Evolutionary conservation across 2,113 vertebrate species (phyloP), one percentile per base, ranked within the genome.

Genomic region (Montifringilla adamsi): DNA sequence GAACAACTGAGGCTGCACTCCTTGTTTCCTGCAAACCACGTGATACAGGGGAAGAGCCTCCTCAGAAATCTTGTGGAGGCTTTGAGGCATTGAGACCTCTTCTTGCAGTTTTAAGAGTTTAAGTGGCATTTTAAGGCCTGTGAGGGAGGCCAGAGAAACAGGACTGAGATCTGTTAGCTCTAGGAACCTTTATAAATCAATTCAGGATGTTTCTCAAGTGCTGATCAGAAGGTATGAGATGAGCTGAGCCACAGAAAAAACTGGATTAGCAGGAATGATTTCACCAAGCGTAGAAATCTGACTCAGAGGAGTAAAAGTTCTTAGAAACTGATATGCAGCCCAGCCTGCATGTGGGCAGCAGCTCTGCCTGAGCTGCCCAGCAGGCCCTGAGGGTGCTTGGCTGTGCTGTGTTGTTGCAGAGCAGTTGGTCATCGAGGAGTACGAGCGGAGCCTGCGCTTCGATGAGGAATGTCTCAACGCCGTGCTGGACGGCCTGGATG

Each of bases 401-500:
- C 23, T 82, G 76, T 74, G 73, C 66, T 84, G 67, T 76, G 68
- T 10, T 56, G 1, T 92, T 96, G 23, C 95, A 99, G 99, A 99
- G 91, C 97, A 98, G 92, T 88, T 83, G 5, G 98, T 98, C 8
- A 97, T 99, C 12, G 97, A 98, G 13, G 99, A 99, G 74, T 99
- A 98, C 2, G 98, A 99, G 93, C 98, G 79, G 56, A 98, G 98
- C 79, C 87, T 98, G 93, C 97, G 94, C 95, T 98, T 98, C 37
- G 99, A 99, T 44, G 98, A 99, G 84, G 95, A 98, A 53, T 99
- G 98, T 84, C 97, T 99, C 33, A 97, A 97, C 1, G 97, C 98
- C 3, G 91, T 98, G 19, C 97, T 99, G 3, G 98, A 99, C 7
- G 97, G 97, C 53, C 97, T 99, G 97, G 98, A 98, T 14, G 96